phyloP scores from a whole-genome alignment of 2,888 invertebrate species.

The Hetaerina titia region DNA sequence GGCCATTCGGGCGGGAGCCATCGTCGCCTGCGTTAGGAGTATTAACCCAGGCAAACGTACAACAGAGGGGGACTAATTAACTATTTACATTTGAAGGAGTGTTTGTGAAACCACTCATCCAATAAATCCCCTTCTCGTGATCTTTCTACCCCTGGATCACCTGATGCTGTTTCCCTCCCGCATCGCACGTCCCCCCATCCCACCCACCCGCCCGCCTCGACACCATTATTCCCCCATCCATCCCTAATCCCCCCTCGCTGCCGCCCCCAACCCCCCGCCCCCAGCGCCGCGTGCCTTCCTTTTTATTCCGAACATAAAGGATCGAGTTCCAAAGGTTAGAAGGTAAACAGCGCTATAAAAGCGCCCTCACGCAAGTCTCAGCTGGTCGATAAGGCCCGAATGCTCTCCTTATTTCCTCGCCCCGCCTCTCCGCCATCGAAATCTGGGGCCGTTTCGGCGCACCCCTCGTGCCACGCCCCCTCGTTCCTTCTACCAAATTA shows the following conservation, averaged over 20 bases:
- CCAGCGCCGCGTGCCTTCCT: neutral
- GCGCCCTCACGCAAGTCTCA: conserved; percentile 5
- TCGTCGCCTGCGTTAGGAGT: too few relatives aligned
- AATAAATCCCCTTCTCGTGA: neutral
- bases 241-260: neutral
- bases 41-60: too few relatives aligned
- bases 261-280: neutral
- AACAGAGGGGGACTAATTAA: neutral
- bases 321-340: conserved; percentile 10
- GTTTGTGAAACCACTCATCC: neutral
- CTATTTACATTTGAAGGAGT: neutral
- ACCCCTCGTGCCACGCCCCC: neutral
- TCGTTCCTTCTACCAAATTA: neutral
- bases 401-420: neutral
- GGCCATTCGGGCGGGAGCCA: too few relatives aligned
- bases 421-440: neutral
- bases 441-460: neutral
- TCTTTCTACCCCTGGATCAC: neutral
- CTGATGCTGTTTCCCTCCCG: neutral
- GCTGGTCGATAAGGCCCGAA: neutral
- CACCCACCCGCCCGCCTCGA: neutral
- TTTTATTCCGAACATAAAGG: neutral
- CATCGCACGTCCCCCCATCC: neutral
- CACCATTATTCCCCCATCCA: neutral
- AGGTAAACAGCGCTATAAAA: neutral